Conservation (phyloP, 1,140 invertebrate species). For the Drosophila subpulchrella region DNA sequence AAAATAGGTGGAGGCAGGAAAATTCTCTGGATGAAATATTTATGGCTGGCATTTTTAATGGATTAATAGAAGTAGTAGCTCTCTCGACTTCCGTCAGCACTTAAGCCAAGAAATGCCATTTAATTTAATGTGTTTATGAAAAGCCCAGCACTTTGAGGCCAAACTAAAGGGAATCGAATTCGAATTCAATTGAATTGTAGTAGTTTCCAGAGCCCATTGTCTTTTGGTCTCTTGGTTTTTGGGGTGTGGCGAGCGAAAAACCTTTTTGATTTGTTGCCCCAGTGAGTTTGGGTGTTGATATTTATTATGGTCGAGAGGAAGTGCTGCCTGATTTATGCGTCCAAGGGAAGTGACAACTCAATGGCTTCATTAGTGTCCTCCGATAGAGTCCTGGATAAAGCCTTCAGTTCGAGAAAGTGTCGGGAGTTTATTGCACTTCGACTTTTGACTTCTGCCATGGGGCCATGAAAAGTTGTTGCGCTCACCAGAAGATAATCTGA, state of each 20-base stretch:
- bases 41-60: slow-evolving; percentile 66
- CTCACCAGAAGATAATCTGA: slow-evolving; percentile 44
- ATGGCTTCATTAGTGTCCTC: slow-evolving; percentile 73
- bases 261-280: slow-evolving; percentile 67
- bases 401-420: background rate
- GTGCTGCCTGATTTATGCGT: slow-evolving; percentile 67
- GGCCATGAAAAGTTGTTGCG: slow-evolving; percentile 50
- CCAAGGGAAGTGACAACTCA: slow-evolving; percentile 74
- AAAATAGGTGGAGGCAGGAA: background rate
- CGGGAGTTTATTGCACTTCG: slow-evolving; percentile 76
- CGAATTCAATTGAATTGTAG: slow-evolving; percentile 60
- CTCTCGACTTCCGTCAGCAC: slow-evolving; percentile 49
- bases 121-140: slow-evolving; percentile 84
- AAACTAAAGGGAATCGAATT: slow-evolving; percentile 21
- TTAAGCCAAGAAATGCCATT: slow-evolving; percentile 72
- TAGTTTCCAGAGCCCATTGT: slow-evolving; percentile 55
- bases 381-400: slow-evolving; percentile 1
- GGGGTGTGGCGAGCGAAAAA: slow-evolving; percentile 56
- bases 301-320: slow-evolving; percentile 66
- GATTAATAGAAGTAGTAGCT: slow-evolving; percentile 30
- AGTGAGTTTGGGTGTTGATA: slow-evolving; percentile 40
- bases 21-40: slow-evolving; percentile 37
- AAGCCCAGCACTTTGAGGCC: slow-evolving; percentile 54
- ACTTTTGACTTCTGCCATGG: slow-evolving; percentile 67
- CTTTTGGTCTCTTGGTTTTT: slow-evolving; percentile 13